Base-by-base conservation (phyloP, 1,140 invertebrate genomes). In the Melitaea cinxia region DNA sequence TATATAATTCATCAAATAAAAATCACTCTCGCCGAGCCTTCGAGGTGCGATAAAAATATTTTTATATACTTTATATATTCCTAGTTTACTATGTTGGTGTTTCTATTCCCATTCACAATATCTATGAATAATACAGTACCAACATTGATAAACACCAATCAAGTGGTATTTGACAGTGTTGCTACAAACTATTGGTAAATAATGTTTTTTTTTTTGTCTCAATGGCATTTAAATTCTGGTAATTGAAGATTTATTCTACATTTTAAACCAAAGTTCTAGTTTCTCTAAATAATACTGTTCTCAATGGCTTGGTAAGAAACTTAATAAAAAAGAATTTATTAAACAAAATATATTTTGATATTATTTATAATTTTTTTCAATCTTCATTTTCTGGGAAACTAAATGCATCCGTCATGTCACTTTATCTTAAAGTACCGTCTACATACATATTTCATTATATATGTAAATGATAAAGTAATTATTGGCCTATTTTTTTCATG, bases 221-320 rank as follows among this genome's bases (percentile, higher is more conserved):
- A 75, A 75, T 78, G 76, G 72, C 79, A 72, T 80, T 82, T 72
- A 77, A 73, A 74, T 74, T 72, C 82, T 85, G 85, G 84, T 88
- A 88, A 78, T 75, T 80, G 81, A 80, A 77, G 77, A 73, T 83
- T 82, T 85, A 85, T 56, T 75, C 83, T 88, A 88, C 78, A 69
- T 71, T 65, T 87, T 83, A 80, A 83, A 86, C 78, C 75, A 78
- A 88, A 85, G 65, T 79, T 84, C 85, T 88, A 91, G 78, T 87
- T 85, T 85, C 73, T 88, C 86, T 89, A 89, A 91, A 88, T 91
- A 91, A 91, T 91, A 91, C 88, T 91, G 88, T 89, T 88, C 79
- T 89, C 88, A 91, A 91, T 91, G 88, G 88, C 86, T 89, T 89
- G 85, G 85, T 91, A 89, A 80, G 78, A 85, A 84, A 84, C 82